Evolutionary conservation across 2,113 vertebrate genomes (phyloP), one percentile per base, ranked within the genome.

Genomic region (Apodemus speciosus): DNA sequence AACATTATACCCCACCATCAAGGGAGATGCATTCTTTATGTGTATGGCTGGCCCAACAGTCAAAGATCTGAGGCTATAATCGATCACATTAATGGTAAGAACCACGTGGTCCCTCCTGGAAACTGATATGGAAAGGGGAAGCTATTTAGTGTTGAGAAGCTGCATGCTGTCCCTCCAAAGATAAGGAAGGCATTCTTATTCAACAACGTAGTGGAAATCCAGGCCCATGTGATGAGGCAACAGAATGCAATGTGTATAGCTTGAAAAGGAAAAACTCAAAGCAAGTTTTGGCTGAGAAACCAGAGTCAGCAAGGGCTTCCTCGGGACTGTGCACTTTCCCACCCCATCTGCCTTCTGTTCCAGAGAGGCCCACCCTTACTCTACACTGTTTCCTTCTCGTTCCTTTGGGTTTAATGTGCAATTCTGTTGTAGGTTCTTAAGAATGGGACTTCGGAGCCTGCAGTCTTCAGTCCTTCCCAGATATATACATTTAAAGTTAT

Each of bases 361-460:
- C 35, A 79, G 80, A 88, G 14, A 43, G 80, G 32, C 88, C 62
- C 92, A 18, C 27, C 56, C 7, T 90, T 88, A 27, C 40, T 81
- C 88, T 51, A 46, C 66, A 66, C 20, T 40, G 16, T 35, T 89
- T 77, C 62, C 27, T 92, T 93, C 38, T 79, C 30, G 66, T 73
- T 81, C 46, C 71, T 90, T 85, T 81, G 35, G 9, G 16, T 66
- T 91, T 93, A 53, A 58, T 81, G 80, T 91, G 25, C 20, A 75
- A 2, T 68, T 94, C 69, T 83, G 85, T 79, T 79, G 46, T 25
- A 43, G 86, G 15, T 30, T 83, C 85, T 73, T 86, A 93, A 71
- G 79, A 16, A 71, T 66, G 9, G 23, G 83, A 46, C 35, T 20
- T 84, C 66, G 53, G 46, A 89, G 64, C 60, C 40, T 35, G 35